phyloP scores from a whole-genome alignment of 2,113 vertebrate species.

The Callocephalon fimbriatum region DNA sequence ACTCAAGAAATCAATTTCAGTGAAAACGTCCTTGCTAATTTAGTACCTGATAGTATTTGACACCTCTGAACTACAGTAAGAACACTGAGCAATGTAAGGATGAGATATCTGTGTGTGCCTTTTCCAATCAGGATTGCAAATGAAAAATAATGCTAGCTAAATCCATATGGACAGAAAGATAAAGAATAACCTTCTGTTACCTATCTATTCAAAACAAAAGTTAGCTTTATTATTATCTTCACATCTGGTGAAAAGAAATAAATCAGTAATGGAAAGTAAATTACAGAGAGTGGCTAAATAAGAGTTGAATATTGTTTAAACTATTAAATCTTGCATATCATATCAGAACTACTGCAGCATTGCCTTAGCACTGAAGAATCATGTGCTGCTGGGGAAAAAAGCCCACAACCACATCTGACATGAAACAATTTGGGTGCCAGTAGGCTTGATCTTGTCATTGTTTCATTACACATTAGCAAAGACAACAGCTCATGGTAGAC shows the following conservation, averaged over 20 bases:
- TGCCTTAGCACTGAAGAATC: not conserved
- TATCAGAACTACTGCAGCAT: not conserved
- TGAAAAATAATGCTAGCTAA: conserved; percentile 37
- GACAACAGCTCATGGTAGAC: not conserved
- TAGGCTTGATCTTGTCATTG: not conserved
- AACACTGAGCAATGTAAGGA: conserved; percentile 13
- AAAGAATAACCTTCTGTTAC: conserved; percentile 17
- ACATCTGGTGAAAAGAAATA: conserved; percentile 8
- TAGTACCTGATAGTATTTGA: conserved; percentile 71
- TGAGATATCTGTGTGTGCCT: not conserved
- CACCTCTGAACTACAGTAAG: conserved; percentile 36
- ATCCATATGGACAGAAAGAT: conserved; percentile 14
- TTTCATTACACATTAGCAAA: conserved; percentile 40
- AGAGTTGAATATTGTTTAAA: not conserved
- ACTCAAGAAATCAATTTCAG: conserved; percentile 80
- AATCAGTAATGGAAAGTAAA: conserved; percentile 3
- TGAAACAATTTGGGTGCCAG: not conserved
- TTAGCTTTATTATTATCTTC: not conserved
- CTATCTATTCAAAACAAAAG: conserved; percentile 2
- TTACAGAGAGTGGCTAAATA: not conserved
- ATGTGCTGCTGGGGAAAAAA: not conserved
- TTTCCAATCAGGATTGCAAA: conserved; percentile 1
- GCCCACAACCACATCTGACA: not conserved
- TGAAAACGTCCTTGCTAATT: conserved; percentile 81
- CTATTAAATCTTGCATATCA: not conserved